A percentile compares a stretch with the other conserved stretches of the same genome.
Conservation (phyloP, 2,888 invertebrate genomes). For the Drosophila neotestacea region DNA sequence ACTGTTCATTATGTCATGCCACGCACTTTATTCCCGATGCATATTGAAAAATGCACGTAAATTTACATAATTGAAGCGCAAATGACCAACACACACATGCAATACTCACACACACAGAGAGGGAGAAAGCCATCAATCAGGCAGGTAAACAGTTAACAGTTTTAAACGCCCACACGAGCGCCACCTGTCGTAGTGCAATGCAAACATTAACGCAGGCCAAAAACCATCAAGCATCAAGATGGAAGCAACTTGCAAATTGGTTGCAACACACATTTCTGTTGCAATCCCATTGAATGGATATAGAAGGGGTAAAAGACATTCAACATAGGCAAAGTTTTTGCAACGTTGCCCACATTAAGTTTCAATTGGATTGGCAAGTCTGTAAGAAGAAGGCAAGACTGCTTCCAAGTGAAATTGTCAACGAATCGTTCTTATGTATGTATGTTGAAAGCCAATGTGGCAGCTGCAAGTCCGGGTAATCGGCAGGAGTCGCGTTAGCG, state of each 20-base stretch:
- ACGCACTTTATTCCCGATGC: constrained; percentile 34
- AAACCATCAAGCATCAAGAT: constrained; percentile 14
- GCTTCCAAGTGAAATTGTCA: not conserved
- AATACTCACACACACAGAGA: constrained; percentile 13
- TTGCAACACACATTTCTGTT: constrained; percentile 33
- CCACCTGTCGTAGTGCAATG: constrained; percentile 33
- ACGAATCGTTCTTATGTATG: not conserved
- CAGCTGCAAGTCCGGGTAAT: constrained; percentile 22
- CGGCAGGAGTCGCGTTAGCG: constrained; percentile 16
- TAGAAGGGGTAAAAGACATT: constrained; percentile 5
- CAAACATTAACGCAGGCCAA: constrained; percentile 25
- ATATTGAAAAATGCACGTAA: constrained; percentile 51
- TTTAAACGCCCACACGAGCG: constrained; percentile 38
- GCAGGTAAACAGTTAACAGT: constrained; percentile 42
- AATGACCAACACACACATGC: constrained; percentile 45
- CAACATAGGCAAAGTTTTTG: constrained; percentile 24
- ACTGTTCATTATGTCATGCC: constrained; percentile 45
- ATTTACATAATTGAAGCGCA: constrained; percentile 63
- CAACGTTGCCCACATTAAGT: constrained; percentile 5
- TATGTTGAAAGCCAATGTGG: constrained; percentile 35
- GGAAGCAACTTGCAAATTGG: constrained; percentile 34
- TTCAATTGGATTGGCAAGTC: constrained; percentile 32
- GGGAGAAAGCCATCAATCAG: constrained; percentile 17
- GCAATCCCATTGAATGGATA: not conserved
- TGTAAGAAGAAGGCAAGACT: not conserved